Evolutionary conservation across 2,888 invertebrate genomes (phyloP), one percentile per base, ranked within the genome.

Genomic region (Caenorhabditis angaria): DNA sequence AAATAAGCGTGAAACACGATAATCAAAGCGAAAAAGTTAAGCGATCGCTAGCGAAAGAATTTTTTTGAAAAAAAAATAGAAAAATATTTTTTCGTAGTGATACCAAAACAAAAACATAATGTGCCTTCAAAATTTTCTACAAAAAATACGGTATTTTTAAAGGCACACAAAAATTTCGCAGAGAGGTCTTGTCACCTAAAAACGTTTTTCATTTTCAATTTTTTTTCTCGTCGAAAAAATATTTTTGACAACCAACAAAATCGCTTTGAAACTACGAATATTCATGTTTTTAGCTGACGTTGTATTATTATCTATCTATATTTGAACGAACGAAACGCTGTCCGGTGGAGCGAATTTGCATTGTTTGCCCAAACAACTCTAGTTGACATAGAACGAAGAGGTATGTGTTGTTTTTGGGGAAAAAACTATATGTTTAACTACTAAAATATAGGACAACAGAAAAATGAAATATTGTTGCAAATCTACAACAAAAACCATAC

Each of bases 231-330:
- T 48, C n/a, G 48, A 18, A 50, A 50, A 54, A 54, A 25, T 27
- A 8, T 54, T 54, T 54, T 54, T 25, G 12, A 54, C 10, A 8
- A 54, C 27, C 25, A 27, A 14, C 20, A 50, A 41, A 12, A n/a
- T n/a, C n/a, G n/a, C n/a, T n/a, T n/a, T n/a, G n/a, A n/a, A n/a
- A n/a, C n/a, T n/a, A 12, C 18, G 10, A 41, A 41, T 41, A 41
- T 41, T 41, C 41, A 41, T 41, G 3, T 18, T 41, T 41, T 41
- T 41, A 41, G 41, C 41, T 41, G 41, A 41, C 41, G 41, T 41
- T 41, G 41, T 41, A 41, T 41, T 41, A 41, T 41, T 41, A 41
- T 41, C 41, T 41, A 41, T 41, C 41, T 41, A 41, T 41, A 41
- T 41, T 41, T 41, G 41, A 41, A 41, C 41, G 14, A 41, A 41